A percentile compares a stretch with the other conserved stretches of the same genome.
Evolutionary conservation across 2,797 vertebrate species (phyloP).

Genomic region (Dendrocincla fuliginosa): DNA sequence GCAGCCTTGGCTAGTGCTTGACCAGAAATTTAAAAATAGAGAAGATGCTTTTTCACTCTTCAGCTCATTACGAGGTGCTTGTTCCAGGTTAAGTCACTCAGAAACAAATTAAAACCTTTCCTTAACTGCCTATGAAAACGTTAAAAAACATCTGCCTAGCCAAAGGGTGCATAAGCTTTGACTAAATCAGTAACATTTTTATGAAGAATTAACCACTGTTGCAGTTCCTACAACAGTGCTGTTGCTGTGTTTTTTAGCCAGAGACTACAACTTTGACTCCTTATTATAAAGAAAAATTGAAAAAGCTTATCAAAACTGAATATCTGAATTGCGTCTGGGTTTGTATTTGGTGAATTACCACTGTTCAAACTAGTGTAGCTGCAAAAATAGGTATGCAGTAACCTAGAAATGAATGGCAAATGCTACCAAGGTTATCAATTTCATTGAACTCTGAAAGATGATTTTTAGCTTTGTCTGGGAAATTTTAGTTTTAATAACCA

Average conservation of each 20-base stretch:
- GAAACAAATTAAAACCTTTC: slow-evolving; percentile 29
- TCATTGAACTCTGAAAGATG: not conserved
- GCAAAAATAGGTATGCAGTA: not conserved
- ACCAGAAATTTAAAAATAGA: not conserved
- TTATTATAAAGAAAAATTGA: not conserved
- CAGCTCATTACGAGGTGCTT: not conserved
- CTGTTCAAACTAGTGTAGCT: not conserved
- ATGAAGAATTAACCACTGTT: not conserved
- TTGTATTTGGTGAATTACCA: not conserved
- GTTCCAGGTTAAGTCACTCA: slow-evolving; percentile 8
- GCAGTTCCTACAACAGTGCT: not conserved
- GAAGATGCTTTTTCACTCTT: not conserved
- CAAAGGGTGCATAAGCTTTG: not conserved
- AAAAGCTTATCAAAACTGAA: not conserved
- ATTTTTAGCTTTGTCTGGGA: not conserved
- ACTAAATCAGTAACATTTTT: not conserved
- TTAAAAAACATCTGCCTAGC: slow-evolving; percentile 8
- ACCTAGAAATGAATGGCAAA: not conserved
- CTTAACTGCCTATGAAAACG: not conserved
- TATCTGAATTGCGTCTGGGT: not conserved
- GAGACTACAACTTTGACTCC: not conserved
- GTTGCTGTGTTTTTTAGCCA: not conserved
- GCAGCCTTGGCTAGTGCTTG: not conserved
- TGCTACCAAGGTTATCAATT: not conserved
- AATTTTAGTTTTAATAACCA: not conserved